Conservation (phyloP, 1,140 invertebrate species). For the Popillia japonica region DNA sequence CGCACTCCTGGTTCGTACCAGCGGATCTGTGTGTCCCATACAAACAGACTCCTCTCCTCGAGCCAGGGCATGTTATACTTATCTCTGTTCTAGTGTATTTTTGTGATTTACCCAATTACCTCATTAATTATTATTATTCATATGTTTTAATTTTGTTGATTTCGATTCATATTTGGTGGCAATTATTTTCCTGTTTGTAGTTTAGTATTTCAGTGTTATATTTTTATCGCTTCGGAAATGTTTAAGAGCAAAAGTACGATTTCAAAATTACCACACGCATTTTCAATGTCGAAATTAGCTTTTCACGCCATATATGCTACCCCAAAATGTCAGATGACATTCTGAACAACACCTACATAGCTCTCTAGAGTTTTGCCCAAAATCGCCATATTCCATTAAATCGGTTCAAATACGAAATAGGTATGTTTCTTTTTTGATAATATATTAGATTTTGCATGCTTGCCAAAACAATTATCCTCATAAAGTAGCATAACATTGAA, state of each 20-base stretch:
- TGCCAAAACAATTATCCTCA: too few relatives aligned
- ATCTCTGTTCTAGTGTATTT: slow-evolving; percentile 47
- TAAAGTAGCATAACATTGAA: too few relatives aligned
- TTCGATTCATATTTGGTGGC: slow-evolving; percentile 14
- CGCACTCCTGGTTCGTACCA: slow-evolving; percentile 92
- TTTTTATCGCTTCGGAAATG: background rate
- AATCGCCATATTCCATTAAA: background rate
- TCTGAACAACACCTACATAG: slow-evolving; percentile 19
- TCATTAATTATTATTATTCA: background rate
- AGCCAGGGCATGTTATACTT: slow-evolving; percentile 86
- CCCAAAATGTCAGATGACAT: background rate
- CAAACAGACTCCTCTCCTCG: slow-evolving; percentile 84
- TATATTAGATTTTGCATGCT: too few relatives aligned
- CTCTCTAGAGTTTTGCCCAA: background rate
- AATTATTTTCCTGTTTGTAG: slow-evolving; percentile 6
- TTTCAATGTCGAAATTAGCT: background rate
- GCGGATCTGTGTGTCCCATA: slow-evolving; percentile 87
- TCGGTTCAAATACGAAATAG: too few relatives aligned
- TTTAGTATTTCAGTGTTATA: slow-evolving; percentile 7
- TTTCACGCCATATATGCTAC: background rate
- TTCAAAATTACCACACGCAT: slow-evolving; percentile 11
- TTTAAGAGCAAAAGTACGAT: background rate
- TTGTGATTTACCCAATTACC: slow-evolving; percentile 12
- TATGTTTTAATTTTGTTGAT: slow-evolving; percentile 2
- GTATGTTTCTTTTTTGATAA: too few relatives aligned